Percentiles rank a stretch among this genome's conserved stretches.
phyloP scores from a whole-genome alignment of 2,113 vertebrate species.

The Xyliphius kryptos region DNA sequence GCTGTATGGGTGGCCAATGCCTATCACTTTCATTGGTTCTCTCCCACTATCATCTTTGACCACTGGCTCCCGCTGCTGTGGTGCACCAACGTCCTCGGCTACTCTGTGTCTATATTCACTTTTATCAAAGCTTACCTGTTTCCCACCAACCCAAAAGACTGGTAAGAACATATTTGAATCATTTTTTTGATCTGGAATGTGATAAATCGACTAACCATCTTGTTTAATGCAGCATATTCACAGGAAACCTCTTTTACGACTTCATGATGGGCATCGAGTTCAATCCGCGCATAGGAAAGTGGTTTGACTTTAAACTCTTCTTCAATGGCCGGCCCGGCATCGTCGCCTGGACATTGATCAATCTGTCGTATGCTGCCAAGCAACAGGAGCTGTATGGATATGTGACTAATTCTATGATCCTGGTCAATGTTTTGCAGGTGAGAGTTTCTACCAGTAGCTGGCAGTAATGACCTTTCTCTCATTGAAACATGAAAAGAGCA shows the following conservation, averaged over 20 bases:
- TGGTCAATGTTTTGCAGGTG: slow-evolving; percentile 92
- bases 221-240: slow-evolving; percentile 77
- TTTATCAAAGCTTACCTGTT: slow-evolving; percentile 85
- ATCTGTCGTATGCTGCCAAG: slow-evolving; percentile 89
- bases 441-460: slow-evolving; percentile 19
- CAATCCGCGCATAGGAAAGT: slow-evolving; percentile 87
- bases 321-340: slow-evolving; percentile 95
- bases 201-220: no score
- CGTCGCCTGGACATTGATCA: slow-evolving; percentile 92
- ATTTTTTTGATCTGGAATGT: no score
- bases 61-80: slow-evolving; percentile 93
- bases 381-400: slow-evolving; percentile 82
- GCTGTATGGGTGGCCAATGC: slow-evolving; percentile 78
- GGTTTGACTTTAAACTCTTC: slow-evolving; percentile 98
- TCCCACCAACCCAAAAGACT: slow-evolving; percentile 77
- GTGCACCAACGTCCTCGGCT: slow-evolving; percentile 89
- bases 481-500: no score
- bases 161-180: no score
- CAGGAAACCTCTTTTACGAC: slow-evolving; percentile 87
- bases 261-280: slow-evolving; percentile 99
- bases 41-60: slow-evolving; percentile 89
- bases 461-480: no score
- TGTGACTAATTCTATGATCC: slow-evolving; percentile 89
- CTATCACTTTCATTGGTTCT: slow-evolving; percentile 74
- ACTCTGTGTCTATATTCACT: slow-evolving; percentile 74